Evolutionary conservation across 1,140 invertebrate species (phyloP).

Genomic region (Chelonus insularis): DNA sequence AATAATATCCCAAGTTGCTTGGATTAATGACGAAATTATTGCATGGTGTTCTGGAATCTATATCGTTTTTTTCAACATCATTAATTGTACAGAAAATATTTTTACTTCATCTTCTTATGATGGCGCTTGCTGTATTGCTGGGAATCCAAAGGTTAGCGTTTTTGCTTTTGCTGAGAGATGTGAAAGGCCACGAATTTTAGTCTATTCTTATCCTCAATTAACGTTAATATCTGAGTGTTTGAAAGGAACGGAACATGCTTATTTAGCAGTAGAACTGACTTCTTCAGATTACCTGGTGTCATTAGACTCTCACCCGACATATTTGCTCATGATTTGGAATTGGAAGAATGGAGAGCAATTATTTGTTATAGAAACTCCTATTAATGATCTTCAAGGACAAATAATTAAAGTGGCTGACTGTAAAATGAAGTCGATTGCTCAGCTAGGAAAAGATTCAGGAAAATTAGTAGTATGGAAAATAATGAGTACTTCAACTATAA

Average conservation of each 20-base stretch:
- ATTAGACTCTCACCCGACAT: constrained; percentile 43
- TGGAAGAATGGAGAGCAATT: constrained; percentile 54
- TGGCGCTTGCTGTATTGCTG: constrained; percentile 45
- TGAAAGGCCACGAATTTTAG: constrained; percentile 42
- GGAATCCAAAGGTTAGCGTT: constrained; percentile 33
- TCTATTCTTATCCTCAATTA: constrained; percentile 50
- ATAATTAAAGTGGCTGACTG: constrained; percentile 31
- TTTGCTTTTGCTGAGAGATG: constrained; percentile 51
- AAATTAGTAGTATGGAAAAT: constrained; percentile 45
- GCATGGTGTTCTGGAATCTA: constrained; percentile 48
- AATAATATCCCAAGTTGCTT: constrained; percentile 43
- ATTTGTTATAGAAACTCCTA: constrained; percentile 29
- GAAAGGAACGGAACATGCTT: constrained; percentile 34
- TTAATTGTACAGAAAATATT: constrained; percentile 30
- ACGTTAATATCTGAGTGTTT: constrained; percentile 42
- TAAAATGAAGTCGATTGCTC: constrained; percentile 37
- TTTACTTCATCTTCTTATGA: constrained; percentile 39
- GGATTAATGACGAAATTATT: constrained; percentile 48
- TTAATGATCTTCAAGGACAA: constrained; percentile 43
- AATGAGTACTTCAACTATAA: constrained; percentile 17
- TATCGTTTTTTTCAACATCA: constrained; percentile 48
- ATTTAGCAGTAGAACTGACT: constrained; percentile 46
- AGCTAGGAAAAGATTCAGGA: constrained; percentile 42
- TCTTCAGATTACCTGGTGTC: constrained; percentile 43
- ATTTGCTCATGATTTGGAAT: constrained; percentile 47